Evolutionary conservation across 1,140 invertebrate genomes (phyloP).

Genomic region (Colletes gigas): DNA sequence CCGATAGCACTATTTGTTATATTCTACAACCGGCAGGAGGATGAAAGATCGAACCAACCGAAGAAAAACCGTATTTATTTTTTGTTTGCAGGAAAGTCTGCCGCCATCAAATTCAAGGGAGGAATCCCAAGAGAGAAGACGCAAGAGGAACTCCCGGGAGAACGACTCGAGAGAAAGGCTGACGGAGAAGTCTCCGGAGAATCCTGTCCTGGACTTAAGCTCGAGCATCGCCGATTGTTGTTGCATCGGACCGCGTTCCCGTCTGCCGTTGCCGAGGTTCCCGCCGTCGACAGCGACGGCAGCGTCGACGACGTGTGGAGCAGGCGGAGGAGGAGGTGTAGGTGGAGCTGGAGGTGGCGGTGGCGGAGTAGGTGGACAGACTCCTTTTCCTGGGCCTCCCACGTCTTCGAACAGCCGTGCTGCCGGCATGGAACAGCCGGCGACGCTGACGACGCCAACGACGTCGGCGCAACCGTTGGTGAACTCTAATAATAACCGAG

Average conservation of each 20-base stretch:
- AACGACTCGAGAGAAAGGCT: slow-evolving; percentile 69
- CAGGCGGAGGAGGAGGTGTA: slow-evolving; percentile 25
- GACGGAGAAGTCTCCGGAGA: slow-evolving; percentile 64
- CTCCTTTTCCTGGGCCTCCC: slow-evolving; percentile 59
- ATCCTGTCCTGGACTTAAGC: slow-evolving; percentile 65
- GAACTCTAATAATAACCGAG: slow-evolving; percentile 78
- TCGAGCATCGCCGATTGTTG: slow-evolving; percentile 74
- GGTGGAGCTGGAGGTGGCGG: slow-evolving; percentile 49
- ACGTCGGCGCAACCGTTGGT: slow-evolving; percentile 68
- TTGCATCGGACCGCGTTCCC: slow-evolving; percentile 76
- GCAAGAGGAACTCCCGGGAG: slow-evolving; percentile 67
- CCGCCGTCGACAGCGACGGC: slow-evolving; percentile 32
- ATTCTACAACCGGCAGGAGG: too few species aligned
- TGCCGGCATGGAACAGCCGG: slow-evolving; percentile 49
- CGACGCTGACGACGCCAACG: slow-evolving; percentile 56
- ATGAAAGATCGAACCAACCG: too few species aligned
- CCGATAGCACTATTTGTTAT: too few species aligned
- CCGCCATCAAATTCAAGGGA: slow-evolving; percentile 67
- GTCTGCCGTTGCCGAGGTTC: slow-evolving; percentile 71
- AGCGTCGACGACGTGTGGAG: slow-evolving; percentile 26
- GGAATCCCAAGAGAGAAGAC: slow-evolving; percentile 65
- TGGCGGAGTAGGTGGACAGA: slow-evolving; percentile 40
- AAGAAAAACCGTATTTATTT: background rate
- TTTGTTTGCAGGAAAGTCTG: slow-evolving; percentile 68
- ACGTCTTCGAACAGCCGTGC: slow-evolving; percentile 51